Base-by-base conservation (phyloP, 2,888 invertebrate genomes). In the Drosophila anomelani region DNA sequence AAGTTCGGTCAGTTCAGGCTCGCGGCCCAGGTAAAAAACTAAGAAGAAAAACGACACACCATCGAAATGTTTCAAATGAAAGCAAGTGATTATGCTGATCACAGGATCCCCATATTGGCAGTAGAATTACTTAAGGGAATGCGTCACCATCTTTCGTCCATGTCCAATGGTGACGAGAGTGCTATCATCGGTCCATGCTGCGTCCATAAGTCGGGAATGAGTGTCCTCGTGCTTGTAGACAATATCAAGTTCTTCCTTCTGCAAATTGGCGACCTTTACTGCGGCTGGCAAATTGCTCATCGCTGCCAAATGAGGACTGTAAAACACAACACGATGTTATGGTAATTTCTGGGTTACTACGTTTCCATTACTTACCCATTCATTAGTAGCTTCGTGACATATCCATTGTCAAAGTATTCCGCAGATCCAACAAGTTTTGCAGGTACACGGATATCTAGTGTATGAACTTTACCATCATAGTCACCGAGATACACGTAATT, bases 111-210 rank as follows among this genome's bases (percentile, higher is more conserved):
- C 5, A 13, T 15, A 39, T 12, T 12, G 32, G 9, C 15, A 43
- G 29, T 23, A 17, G 39, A 43, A 26, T 36, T 15, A 23, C 57
- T 67, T 66, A 9, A 85, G 66, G 13, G 74, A 71, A 55, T 85
- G 85, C 7, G 46, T 69, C 3, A 71, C 70, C 57, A 82, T 54
- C 64, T 80, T 85, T 1, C 67, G 78, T 0, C 87, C 89, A 41
- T 88, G 70, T 41, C 85, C 85, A 39, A 80, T 75, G 12, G 89
- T 88, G 13, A 89, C 12, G 3, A 85, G 58, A 0, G 87, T 88
- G 3, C 20, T 46, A 0, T 70, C 71, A 51, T 82, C 77, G 1
- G 26, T 49, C 85, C 85, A 85, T 46, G 81, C 32, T 10, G 77
- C 80, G 44, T 85, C 85, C 0, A 76, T 82, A 1, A 81, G 53